Evolutionary conservation across 2,888 invertebrate genomes (phyloP).

Genomic region (Leptopilina myrica): DNA sequence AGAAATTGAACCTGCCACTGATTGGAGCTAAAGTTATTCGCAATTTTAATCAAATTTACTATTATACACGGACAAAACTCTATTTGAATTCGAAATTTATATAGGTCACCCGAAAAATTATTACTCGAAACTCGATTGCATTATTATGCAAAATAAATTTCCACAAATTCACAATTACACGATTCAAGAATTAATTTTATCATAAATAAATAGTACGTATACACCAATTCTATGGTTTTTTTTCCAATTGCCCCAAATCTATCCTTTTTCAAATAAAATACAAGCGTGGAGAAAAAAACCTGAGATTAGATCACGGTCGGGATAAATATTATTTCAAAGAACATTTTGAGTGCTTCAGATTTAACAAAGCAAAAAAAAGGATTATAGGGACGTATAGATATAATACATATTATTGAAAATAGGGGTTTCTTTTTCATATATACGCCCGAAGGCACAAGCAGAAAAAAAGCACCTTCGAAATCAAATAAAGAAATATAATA

Average conservation of each 20-base stretch:
- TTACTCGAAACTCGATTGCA: too few relatives aligned
- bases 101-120: too few relatives aligned
- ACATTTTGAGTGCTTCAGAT: background rate
- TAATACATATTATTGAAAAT: background rate
- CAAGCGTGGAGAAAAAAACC: background rate
- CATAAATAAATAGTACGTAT: background rate
- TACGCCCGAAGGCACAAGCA: background rate
- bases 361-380: constrained; percentile 2
- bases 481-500: background rate
- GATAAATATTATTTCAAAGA: constrained; percentile 8
- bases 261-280: background rate
- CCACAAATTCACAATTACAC: too few relatives aligned
- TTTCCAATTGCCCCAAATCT: background rate
- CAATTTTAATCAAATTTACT: too few relatives aligned
- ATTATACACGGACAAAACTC: too few relatives aligned
- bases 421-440: background rate
- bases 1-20: too few relatives aligned
- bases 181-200: too few relatives aligned
- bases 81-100: too few relatives aligned
- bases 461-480: background rate
- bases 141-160: too few relatives aligned
- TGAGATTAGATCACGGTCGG: background rate
- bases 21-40: too few relatives aligned
- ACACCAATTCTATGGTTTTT: background rate
- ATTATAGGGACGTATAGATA: too few relatives aligned